These are phyloP conservation scores for Raja brachyura DNA, from an alignment of 2,113 vertebrate species.

Conservation along the genomic window DNA sequence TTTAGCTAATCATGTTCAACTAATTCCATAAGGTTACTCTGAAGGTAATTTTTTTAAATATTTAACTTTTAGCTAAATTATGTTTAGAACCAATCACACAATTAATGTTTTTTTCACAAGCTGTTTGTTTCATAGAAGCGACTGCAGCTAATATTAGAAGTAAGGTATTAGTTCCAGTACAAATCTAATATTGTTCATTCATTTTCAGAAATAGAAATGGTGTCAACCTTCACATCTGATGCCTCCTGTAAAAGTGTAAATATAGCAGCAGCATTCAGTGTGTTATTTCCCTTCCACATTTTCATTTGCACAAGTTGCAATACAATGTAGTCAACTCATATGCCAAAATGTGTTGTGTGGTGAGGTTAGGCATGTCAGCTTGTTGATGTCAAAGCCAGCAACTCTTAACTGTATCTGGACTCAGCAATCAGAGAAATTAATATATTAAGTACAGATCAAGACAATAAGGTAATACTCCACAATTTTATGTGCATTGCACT, in stretches of 20 bases:
- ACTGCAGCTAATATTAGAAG: slow-evolving; percentile 18
- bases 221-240: not conserved
- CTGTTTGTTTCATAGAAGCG: not conserved
- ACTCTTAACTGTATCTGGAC: not conserved
- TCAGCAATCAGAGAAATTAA: not conserved
- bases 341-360: not conserved
- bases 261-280: not conserved
- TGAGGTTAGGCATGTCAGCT: not conserved
- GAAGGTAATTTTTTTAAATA: not conserved
- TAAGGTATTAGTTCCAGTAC: not conserved
- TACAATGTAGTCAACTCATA: not conserved
- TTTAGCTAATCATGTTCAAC: not conserved
- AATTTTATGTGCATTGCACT: no score
- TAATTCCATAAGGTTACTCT: not conserved
- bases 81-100: not conserved
- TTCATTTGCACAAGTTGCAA: not conserved
- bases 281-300: not conserved
- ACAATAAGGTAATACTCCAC: not conserved
- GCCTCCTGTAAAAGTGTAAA: not conserved
- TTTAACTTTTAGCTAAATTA: not conserved
- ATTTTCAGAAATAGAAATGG: not conserved
- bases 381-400: not conserved
- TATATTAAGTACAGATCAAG: not conserved
- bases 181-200: not conserved
- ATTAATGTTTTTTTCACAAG: not conserved